These are phyloP conservation scores for Microcebus ravelobensis DNA, from an alignment of 2,113 vertebrate species.

Conservation along the genomic window DNA sequence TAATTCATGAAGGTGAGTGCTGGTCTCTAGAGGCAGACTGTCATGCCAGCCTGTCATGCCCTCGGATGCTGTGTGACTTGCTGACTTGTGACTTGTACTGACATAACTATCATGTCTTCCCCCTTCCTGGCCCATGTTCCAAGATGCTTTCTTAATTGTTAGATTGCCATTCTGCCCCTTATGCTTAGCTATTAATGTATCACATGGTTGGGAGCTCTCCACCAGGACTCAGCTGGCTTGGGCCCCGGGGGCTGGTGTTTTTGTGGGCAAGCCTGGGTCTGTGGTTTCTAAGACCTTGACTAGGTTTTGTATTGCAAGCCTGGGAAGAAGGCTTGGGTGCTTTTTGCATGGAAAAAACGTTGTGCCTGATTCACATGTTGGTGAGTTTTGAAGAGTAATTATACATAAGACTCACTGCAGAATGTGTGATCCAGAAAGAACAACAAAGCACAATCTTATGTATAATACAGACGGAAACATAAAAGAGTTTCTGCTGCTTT, in stretches of 20 bases:
- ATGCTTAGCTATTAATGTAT: not conserved
- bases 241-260: constrained; percentile 6
- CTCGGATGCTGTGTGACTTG: not conserved
- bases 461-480: not conserved
- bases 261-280: constrained; percentile 48
- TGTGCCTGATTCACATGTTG: not conserved
- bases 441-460: not conserved
- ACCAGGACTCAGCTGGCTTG: not conserved
- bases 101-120: not conserved
- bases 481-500: not conserved
- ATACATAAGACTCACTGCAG: not conserved
- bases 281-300: constrained; percentile 63
- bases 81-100: not conserved
- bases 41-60: not conserved
- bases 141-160: not conserved
- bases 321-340: constrained; percentile 33
- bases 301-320: constrained; percentile 45
- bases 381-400: constrained; percentile 44
- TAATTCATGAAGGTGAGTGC: not conserved
- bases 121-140: not conserved
- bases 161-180: not conserved
- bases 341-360: constrained; percentile 17
- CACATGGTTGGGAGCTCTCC: not conserved
- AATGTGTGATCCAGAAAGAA: not conserved
- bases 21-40: not conserved